Evolutionary conservation across 2,797 vertebrate species (phyloP).

Genomic region (Scolopax bukidnonensis): DNA sequence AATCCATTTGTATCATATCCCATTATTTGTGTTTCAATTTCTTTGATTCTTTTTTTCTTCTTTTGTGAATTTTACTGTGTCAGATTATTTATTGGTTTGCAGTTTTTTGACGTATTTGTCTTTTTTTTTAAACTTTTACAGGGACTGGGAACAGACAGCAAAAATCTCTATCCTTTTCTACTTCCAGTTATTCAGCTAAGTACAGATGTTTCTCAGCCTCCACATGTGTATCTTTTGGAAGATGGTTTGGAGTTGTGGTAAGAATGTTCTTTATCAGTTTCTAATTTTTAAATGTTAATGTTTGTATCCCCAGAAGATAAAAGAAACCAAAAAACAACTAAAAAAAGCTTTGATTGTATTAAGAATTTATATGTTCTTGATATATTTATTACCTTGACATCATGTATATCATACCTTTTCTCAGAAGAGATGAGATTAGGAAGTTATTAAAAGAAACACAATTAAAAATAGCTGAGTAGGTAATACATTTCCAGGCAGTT

Average conservation of each 20-base stretch:
- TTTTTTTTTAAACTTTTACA: constrained; percentile 66
- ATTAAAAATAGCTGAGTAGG: not conserved
- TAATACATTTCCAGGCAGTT: not conserved
- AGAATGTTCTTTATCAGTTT: not conserved
- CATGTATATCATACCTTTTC: not conserved
- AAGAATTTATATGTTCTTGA: not conserved
- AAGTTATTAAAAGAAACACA: not conserved
- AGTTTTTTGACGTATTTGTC: not conserved
- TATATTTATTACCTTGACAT: too few species aligned
- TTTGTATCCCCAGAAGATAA: not conserved
- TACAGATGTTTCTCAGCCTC: constrained; percentile 95
- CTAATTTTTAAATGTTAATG: not conserved
- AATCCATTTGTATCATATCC: not conserved
- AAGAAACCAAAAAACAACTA: not conserved
- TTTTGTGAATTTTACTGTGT: not conserved
- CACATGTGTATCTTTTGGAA: constrained; percentile 97
- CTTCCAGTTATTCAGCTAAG: constrained; percentile 98
- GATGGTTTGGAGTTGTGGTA: constrained; percentile 98
- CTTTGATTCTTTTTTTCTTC: not conserved
- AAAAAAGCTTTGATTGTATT: not conserved
- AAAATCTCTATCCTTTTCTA: constrained; percentile 95
- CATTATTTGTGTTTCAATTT: not conserved
- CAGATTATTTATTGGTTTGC: not conserved
- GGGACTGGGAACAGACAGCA: constrained; percentile 95
- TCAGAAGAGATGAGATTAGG: not conserved